A percentile compares a stretch with the other conserved stretches of the same genome.
Evolutionary conservation across 2,797 vertebrate species (phyloP).

Genomic region (Anguilla obscura): DNA sequence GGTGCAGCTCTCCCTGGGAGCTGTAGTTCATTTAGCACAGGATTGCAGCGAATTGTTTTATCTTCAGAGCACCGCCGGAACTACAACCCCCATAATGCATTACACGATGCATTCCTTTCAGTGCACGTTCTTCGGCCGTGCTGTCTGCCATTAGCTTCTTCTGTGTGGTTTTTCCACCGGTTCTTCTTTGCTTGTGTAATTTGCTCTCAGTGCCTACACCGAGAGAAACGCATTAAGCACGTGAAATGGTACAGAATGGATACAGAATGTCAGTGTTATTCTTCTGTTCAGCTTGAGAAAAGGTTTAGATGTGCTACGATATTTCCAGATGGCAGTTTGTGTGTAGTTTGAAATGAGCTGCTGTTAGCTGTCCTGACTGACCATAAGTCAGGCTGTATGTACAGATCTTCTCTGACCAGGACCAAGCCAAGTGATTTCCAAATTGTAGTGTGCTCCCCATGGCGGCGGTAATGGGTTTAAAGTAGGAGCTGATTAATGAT

Average conservation of each 20-base stretch:
- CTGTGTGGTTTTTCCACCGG: constrained; percentile 6
- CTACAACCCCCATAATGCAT: constrained; percentile 66
- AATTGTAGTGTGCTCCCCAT: no score
- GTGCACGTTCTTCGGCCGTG: constrained; percentile 61
- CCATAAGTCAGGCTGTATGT: not conserved
- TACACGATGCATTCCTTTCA: constrained; percentile 59
- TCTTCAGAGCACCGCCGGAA: constrained; percentile 57
- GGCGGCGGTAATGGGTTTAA: no score
- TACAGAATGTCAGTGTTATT: not conserved
- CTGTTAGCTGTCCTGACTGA: not conserved
- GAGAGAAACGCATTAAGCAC: not conserved
- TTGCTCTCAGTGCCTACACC: not conserved
- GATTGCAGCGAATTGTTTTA: constrained; percentile 66
- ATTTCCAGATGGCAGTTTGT: not conserved
- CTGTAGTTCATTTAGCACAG: constrained; percentile 73
- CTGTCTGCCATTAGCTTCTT: constrained; percentile 55
- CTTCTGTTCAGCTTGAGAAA: not conserved
- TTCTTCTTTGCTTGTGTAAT: not conserved
- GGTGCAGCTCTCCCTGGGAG: constrained; percentile 68
- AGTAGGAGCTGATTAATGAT: no score
- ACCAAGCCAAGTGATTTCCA: no score
- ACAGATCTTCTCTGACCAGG: no score
- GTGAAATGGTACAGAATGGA: not conserved
- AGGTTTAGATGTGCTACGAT: not conserved
- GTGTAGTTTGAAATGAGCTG: not conserved